These are phyloP conservation scores for Agrypnus murinus DNA, from an alignment of 2,888 invertebrate genomes.

Conservation along the genomic window DNA sequence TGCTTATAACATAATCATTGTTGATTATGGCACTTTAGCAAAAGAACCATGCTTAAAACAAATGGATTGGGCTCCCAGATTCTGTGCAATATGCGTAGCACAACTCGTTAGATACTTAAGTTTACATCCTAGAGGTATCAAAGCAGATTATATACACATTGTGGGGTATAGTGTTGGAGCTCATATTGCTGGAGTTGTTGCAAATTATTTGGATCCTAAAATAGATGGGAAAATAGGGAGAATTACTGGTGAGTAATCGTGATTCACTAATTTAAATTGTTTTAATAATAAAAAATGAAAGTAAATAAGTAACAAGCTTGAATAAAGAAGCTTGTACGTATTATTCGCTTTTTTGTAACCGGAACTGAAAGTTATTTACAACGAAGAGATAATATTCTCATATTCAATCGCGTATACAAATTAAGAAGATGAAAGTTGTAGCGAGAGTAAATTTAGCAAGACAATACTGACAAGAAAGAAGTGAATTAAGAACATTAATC, in stretches of 20 bases:
- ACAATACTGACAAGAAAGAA: background rate
- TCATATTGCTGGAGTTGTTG: conserved; percentile 88
- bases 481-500: background rate
- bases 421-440: background rate
- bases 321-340: no score
- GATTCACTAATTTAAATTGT: no score
- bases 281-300: background rate
- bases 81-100: conserved; percentile 81
- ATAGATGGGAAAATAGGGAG: conserved; percentile 86
- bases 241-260: conserved; percentile 82
- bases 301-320: background rate
- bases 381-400: background rate
- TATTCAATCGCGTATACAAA: background rate
- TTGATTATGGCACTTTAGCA: conserved; percentile 87
- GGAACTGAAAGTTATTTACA: background rate
- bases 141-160: conserved; percentile 84
- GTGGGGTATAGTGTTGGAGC: conserved; percentile 92
- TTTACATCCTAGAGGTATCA: conserved; percentile 84
- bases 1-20: conserved; percentile 89
- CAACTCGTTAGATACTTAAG: conserved; percentile 87
- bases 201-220: conserved; percentile 85
- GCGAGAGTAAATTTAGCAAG: background rate
- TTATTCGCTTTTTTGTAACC: background rate
- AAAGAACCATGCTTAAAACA: conserved; percentile 87
- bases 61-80: conserved; percentile 71